Conservation (phyloP, 2,113 vertebrate genomes). For the Indicator maculatus region DNA sequence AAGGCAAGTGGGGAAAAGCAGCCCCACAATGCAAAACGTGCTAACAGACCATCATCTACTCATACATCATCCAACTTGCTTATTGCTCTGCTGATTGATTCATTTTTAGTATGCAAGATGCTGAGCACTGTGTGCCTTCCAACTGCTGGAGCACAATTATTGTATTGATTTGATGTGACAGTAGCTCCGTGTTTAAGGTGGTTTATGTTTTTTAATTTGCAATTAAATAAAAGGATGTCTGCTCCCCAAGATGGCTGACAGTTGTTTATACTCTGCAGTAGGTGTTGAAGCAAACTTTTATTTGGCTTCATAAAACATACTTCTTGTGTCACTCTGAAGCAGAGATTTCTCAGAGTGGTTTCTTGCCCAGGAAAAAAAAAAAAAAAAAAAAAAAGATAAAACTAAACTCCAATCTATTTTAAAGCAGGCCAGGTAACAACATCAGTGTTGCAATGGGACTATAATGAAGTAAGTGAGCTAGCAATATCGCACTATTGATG, state of each 20-base stretch:
- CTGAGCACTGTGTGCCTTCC: conserved; percentile 9
- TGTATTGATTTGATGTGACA: conserved; percentile 75
- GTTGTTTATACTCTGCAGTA: conserved; percentile 63
- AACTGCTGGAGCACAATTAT: conserved; percentile 66
- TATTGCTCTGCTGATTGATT: conserved; percentile 26
- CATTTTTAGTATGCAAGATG: conserved; percentile 63
- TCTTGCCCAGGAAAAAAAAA: neutral
- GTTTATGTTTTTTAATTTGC: conserved; percentile 80
- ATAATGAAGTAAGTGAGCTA: conserved; percentile 48
- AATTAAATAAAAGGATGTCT: conserved; percentile 76
- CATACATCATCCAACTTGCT: neutral
- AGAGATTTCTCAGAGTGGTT: conserved; percentile 14
- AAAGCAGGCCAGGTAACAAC: conserved; percentile 29
- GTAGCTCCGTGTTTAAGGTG: conserved; percentile 68
- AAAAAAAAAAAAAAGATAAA: neutral
- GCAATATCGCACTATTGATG: conserved; percentile 26
- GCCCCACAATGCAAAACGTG: conserved; percentile 14
- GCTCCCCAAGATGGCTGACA: conserved; percentile 62
- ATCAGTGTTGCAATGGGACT: conserved; percentile 24
- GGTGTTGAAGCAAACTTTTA: conserved; percentile 66
- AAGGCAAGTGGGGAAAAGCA: conserved; percentile 12
- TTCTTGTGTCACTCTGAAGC: conserved; percentile 40
- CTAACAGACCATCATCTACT: conserved; percentile 16
- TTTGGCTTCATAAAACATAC: conserved; percentile 65
- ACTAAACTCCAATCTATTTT: conserved; percentile 47